Evolutionary conservation across 2,888 invertebrate genomes (phyloP).

Genomic region (Sminthurides aquaticus): DNA sequence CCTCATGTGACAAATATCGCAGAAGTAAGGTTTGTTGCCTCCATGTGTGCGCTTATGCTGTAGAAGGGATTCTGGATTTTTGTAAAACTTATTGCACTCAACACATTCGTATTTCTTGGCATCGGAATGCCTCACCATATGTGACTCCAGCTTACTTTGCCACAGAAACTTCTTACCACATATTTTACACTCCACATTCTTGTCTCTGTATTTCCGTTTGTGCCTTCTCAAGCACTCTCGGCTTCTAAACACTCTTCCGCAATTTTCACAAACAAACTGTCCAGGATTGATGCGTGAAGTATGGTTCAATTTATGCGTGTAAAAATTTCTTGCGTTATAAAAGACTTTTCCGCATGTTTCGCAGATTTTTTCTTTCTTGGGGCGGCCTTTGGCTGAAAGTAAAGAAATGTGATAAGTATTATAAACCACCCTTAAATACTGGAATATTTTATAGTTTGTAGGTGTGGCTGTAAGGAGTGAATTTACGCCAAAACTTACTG

Average conservation of each 20-base stretch:
- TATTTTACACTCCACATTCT: slow-evolving; percentile 1
- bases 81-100: background rate
- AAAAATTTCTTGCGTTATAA: background rate
- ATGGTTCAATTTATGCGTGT: slow-evolving; percentile 3
- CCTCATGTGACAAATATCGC: slow-evolving; percentile 6
- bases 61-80: background rate
- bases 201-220: background rate
- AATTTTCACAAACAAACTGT: slow-evolving; percentile 14
- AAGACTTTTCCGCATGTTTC: slow-evolving; percentile 1
- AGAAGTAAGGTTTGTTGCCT: slow-evolving; percentile 5
- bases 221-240: background rate
- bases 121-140: slow-evolving; percentile 1
- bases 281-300: background rate
- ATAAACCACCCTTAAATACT: no score
- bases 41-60: background rate
- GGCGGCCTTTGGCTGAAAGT: background rate
- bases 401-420: no score
- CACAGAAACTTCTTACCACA: slow-evolving; percentile 1
- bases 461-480: no score
- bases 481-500: slow-evolving; percentile 1
- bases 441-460: no score
- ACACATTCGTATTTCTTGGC: background rate
- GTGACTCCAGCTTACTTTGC: background rate
- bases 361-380: background rate
- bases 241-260: slow-evolving; percentile 3